A percentile compares a stretch with the other conserved stretches of the same genome.
phyloP scores from a whole-genome alignment of 2,113 vertebrate genomes.

The Ptyas mucosa region DNA sequence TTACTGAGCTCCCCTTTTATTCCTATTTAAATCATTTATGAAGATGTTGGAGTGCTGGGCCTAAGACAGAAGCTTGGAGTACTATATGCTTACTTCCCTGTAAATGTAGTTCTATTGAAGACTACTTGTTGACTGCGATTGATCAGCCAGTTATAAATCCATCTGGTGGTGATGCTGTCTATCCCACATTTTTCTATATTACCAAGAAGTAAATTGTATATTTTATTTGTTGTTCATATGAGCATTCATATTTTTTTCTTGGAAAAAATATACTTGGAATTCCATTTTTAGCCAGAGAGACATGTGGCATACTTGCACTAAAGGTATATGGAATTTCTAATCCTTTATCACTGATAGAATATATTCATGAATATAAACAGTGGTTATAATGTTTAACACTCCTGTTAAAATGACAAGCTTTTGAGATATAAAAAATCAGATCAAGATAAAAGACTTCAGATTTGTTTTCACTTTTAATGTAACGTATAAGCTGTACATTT shows the following conservation, averaged over 20 bases:
- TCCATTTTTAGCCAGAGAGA: neutral
- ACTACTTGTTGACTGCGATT: neutral
- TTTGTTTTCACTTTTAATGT: too few relatives aligned
- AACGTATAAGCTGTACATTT: too few relatives aligned
- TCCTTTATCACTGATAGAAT: neutral
- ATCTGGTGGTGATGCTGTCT: neutral
- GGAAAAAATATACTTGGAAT: neutral
- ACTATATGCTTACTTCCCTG: neutral
- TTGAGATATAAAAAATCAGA: too few relatives aligned
- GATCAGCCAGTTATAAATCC: neutral
- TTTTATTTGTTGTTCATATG: neutral
- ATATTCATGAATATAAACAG: neutral
- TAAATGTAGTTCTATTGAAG: neutral
- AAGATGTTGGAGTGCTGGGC: neutral
- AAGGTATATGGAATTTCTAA: neutral
- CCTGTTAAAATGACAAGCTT: too few relatives aligned
- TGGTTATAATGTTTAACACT: too few relatives aligned
- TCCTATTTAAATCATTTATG: neutral
- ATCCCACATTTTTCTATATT: neutral
- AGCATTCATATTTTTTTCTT: neutral
- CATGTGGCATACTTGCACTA: neutral
- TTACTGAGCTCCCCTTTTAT: neutral
- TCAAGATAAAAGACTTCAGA: too few relatives aligned
- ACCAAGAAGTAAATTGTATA: neutral
- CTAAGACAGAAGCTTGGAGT: neutral